These are phyloP conservation scores for Drosophila rufa DNA, from an alignment of 1,140 invertebrate genomes.

Conservation along the genomic window DNA sequence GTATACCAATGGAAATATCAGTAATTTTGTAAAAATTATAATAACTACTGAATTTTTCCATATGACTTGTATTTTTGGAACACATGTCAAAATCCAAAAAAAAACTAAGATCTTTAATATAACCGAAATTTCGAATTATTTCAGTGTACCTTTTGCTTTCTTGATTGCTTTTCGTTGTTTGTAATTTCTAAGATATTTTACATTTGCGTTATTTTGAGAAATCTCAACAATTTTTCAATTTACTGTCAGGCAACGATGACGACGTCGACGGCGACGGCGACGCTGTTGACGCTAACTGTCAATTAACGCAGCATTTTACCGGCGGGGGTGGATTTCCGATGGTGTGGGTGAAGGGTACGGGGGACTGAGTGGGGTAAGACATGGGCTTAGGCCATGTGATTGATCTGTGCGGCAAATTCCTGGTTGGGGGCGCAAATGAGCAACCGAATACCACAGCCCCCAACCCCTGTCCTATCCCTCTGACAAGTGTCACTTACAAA, in stretches of 20 bases:
- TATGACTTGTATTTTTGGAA: too few relatives aligned
- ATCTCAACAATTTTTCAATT: constrained; percentile 79
- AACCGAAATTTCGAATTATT: not conserved
- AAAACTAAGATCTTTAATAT: too few relatives aligned
- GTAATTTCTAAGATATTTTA: constrained; percentile 57
- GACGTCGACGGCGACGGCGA: constrained; percentile 39
- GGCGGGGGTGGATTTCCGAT: constrained; percentile 34
- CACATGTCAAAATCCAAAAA: not conserved
- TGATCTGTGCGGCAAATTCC: constrained; percentile 50
- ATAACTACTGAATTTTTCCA: too few relatives aligned
- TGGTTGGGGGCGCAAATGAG: constrained; percentile 54
- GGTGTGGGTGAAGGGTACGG: not conserved
- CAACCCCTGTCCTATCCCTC: constrained; percentile 1
- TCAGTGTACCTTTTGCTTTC: constrained; percentile 14
- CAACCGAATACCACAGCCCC: constrained; percentile 20
- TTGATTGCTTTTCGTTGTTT: constrained; percentile 52
- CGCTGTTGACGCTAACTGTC: constrained; percentile 59
- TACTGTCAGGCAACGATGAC: constrained; percentile 66
- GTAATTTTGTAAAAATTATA: too few relatives aligned
- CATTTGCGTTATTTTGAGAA: constrained; percentile 49
- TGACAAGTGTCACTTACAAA: constrained; percentile 72
- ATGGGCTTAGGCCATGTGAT: constrained; percentile 41
- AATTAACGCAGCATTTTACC: constrained; percentile 61
- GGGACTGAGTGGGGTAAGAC: constrained; percentile 24
- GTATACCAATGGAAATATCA: too few relatives aligned